Base-by-base conservation (phyloP, 2,113 vertebrate species). In the Pituophis catenifer region DNA sequence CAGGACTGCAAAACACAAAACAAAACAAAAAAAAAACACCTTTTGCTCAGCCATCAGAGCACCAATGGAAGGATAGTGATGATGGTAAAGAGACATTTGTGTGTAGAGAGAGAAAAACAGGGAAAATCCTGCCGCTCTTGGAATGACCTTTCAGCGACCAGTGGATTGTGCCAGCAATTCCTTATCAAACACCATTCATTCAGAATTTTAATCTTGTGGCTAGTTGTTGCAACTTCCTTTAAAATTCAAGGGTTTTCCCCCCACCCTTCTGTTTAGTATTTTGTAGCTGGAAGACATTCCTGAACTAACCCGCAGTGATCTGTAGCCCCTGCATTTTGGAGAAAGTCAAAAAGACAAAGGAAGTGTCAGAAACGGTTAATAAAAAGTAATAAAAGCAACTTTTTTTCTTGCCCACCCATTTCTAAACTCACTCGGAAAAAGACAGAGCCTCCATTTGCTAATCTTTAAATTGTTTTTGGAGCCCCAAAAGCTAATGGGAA, bases 381-480 rank as follows among this genome's bases (percentile, higher is more conserved):
- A 52, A 90, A 55, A 86, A 9, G 55, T 19, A 44, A 85, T 50
- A 92, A 90, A 91, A 65, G 12, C 50, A 8, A 23, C 53, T 19
- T 24, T 38, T 1, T 19, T 33, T 38, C 54, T 23, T 57, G 21
- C n/a, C 29, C 5, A 7, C 44, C 11, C 57, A 11, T 86, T 19
- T 3, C 0, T 75, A 5, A 58, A 0, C 0, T 1, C 95, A 94
- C 75, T 90, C 91, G 53, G 93, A 52, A 92, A 90, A 62, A 89
- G 59, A 53, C 44, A 91, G 53, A 48, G 21, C 89, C 91, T 88
- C 29, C 86, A 44, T 50, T 33, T 89, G 90, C 50, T 88, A 95
- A 19, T 95, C 89, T 38, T 94, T 91, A 21, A 94, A 95, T 10
- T 62, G 44, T 91, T 94, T 57, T 29, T 93, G 94, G 75, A 88